phyloP scores from a whole-genome alignment of 1,140 invertebrate genomes.

The Halictus rubicundus region DNA sequence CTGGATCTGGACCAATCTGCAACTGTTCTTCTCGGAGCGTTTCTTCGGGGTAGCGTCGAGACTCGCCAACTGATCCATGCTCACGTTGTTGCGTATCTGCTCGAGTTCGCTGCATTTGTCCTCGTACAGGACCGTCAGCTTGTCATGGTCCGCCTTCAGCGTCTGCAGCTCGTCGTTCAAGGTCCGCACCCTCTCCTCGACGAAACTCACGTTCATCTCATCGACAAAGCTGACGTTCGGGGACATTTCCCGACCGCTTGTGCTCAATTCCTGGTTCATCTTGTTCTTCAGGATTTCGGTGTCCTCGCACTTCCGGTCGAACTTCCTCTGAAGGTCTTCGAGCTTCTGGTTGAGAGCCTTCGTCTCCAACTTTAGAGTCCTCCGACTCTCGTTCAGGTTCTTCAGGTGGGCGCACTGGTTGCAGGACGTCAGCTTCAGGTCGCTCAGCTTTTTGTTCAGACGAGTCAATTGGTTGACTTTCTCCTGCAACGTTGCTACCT shows the following conservation, averaged over 20 bases:
- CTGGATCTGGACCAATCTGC: conserved; percentile 36
- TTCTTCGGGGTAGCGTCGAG: background rate
- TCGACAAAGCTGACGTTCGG: conserved; percentile 34
- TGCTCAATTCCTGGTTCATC: conserved; percentile 63
- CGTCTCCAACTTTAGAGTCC: conserved; percentile 63
- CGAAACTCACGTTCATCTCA: conserved; percentile 34
- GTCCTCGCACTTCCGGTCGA: conserved; percentile 62
- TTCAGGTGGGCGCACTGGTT: conserved; percentile 62
- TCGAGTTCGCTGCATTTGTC: conserved; percentile 40
- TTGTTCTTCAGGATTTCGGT: conserved; percentile 65
- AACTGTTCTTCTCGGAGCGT: background rate
- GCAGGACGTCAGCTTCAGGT: conserved; percentile 64
- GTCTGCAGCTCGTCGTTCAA: conserved; percentile 43
- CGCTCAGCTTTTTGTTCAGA: conserved; percentile 65
- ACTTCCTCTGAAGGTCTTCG: conserved; percentile 64
- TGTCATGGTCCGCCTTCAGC: conserved; percentile 43
- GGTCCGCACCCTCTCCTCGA: conserved; percentile 43
- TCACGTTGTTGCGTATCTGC: conserved; percentile 11
- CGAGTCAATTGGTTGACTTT: conserved; percentile 54
- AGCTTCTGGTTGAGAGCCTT: conserved; percentile 64
- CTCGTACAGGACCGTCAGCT: conserved; percentile 33
- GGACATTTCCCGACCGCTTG: conserved; percentile 21
- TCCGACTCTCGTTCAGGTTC: conserved; percentile 62
- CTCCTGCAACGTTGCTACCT: conserved; percentile 48
- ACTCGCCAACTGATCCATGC: too few species aligned